Percentiles rank a stretch among this genome's conserved stretches.
phyloP scores from a whole-genome alignment of 2,113 vertebrate species.

The Callospermophilus lateralis region DNA sequence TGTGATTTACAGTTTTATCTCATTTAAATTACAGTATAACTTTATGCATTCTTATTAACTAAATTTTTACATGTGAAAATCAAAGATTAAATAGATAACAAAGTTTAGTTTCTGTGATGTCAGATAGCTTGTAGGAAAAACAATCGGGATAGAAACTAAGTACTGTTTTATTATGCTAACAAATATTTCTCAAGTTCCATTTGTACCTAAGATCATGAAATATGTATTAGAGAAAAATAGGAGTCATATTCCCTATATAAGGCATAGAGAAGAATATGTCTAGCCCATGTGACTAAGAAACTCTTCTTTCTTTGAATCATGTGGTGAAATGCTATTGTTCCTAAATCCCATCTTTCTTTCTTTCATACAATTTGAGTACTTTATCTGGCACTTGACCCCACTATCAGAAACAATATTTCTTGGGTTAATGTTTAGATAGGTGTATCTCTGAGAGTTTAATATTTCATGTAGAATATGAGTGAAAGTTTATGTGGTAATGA shows the following conservation, averaged over 20 bases:
- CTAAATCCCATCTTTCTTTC: neutral
- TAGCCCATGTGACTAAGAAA: neutral
- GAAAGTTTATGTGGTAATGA: neutral
- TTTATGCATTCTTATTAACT: neutral
- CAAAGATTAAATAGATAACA: neutral
- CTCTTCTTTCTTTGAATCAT: neutral
- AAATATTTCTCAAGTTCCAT: neutral
- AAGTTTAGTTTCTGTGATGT: neutral
- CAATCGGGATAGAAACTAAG: neutral
- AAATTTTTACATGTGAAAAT: neutral
- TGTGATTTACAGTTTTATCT: neutral
- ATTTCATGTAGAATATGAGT: neutral
- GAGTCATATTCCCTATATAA: neutral
- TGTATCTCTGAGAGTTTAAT: neutral
- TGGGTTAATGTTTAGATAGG: neutral
- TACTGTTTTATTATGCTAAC: neutral
- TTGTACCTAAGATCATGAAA: neutral
- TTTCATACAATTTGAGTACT: neutral
- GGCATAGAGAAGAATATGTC: neutral
- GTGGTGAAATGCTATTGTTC: neutral
- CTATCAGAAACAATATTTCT: neutral
- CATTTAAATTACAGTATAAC: neutral
- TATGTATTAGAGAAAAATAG: neutral
- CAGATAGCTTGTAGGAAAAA: neutral
- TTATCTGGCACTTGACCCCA: neutral